Conservation (phyloP, 2,797 vertebrate species). For the Enteromius radiatus region DNA sequence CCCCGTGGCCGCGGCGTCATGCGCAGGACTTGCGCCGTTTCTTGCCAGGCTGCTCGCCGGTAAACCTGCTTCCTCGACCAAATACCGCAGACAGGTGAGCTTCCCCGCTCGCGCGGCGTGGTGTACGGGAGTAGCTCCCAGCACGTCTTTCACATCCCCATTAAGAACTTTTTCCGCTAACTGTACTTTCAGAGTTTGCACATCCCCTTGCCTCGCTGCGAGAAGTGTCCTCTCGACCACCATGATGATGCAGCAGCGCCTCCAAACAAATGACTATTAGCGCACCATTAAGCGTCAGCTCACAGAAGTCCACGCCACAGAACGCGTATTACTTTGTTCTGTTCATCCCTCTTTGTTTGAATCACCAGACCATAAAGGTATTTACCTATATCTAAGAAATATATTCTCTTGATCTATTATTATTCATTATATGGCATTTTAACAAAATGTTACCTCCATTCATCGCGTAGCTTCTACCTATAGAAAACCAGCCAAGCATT, state of each 20-base stretch:
- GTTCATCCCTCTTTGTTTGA: not conserved
- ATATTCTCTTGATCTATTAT: not conserved
- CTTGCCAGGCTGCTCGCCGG: conserved; percentile 79
- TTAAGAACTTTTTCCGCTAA: conserved; percentile 76
- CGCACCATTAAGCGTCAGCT: conserved; percentile 62
- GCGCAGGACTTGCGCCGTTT: conserved; percentile 92
- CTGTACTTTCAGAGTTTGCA: conserved; percentile 82
- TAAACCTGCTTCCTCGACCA: conserved; percentile 87
- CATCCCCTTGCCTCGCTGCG: conserved; percentile 87
- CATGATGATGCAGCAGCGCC: conserved; percentile 72
- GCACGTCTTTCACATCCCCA: conserved; percentile 78
- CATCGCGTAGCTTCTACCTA: not conserved
- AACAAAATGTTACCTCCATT: not conserved
- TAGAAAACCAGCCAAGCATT: not conserved
- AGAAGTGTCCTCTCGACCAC: conserved; percentile 83
- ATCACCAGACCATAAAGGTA: not conserved
- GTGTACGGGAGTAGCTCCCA: conserved; percentile 89
- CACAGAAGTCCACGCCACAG: not conserved
- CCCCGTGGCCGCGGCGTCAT: conserved; percentile 95
- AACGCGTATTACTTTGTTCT: not conserved
- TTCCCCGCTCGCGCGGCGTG: conserved; percentile 91
- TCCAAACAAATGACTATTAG: conserved; percentile 40
- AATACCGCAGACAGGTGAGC: conserved; percentile 85
- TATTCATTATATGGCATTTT: not conserved
- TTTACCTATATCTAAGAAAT: not conserved